phyloP scores from a whole-genome alignment of 2,797 vertebrate genomes.

The Ptychobarbus kaznakovi region DNA sequence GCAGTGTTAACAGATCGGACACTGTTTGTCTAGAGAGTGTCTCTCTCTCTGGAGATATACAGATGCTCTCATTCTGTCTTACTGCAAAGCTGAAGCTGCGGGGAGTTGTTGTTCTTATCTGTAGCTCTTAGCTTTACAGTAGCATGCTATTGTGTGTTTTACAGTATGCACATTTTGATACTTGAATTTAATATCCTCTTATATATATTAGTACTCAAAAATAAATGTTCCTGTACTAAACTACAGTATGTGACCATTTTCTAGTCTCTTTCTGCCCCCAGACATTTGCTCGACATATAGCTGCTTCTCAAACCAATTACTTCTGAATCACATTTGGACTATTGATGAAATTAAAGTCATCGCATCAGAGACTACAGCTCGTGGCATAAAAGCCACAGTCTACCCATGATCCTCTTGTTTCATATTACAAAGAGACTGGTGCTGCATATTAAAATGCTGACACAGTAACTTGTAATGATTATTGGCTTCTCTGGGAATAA shows the following conservation, averaged over 20 bases:
- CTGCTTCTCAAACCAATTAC: background rate
- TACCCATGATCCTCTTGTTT: constrained; percentile 9
- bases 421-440: constrained; percentile 2
- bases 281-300: background rate
- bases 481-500: background rate
- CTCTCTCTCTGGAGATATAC: background rate
- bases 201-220: background rate
- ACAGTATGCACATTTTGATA: background rate
- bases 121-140: background rate
- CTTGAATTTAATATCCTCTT: background rate
- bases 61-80: background rate
- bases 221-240: background rate
- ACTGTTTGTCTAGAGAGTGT: background rate
- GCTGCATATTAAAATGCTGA: constrained; percentile 26
- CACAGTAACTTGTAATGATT: background rate
- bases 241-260: background rate
- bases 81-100: background rate
- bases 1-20: background rate
- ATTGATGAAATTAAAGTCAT: background rate
- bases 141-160: background rate
- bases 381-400: background rate
- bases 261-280: background rate
- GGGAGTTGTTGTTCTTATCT: background rate
- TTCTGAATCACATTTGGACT: background rate
- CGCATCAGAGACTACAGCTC: background rate